Conservation (phyloP, 2,888 invertebrate genomes). For the Drosophila paucipuncta region DNA sequence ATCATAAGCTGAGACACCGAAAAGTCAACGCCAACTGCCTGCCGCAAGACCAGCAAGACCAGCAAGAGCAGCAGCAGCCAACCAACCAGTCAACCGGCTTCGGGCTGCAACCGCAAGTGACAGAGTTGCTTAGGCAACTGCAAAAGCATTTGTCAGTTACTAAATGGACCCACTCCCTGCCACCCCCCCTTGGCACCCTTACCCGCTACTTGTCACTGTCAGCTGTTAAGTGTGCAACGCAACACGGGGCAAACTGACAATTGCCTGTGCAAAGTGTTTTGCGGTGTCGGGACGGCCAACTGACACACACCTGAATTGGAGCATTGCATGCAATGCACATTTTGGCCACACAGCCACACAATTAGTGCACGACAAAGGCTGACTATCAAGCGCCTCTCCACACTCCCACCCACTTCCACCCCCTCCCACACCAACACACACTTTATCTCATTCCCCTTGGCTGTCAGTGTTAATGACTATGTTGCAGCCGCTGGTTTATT, state of each 20-base stretch:
- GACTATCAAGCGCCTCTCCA: background rate
- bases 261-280: slow-evolving; percentile 77
- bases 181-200: background rate
- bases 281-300: slow-evolving; percentile 73
- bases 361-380: slow-evolving; percentile 78
- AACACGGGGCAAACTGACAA: slow-evolving; percentile 64
- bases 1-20: slow-evolving; percentile 16
- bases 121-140: slow-evolving; percentile 72
- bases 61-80: slow-evolving; percentile 5
- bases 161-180: slow-evolving; percentile 45
- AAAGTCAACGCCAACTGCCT: slow-evolving; percentile 23
- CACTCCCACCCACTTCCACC: background rate
- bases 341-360: slow-evolving; percentile 70
- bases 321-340: slow-evolving; percentile 76
- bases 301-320: slow-evolving; percentile 81
- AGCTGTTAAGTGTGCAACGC: slow-evolving; percentile 32
- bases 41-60: background rate
- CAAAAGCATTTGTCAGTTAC: slow-evolving; percentile 54
- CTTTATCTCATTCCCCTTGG: background rate
- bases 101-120: slow-evolving; percentile 68
- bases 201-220: slow-evolving; percentile 28
- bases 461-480: slow-evolving; percentile 80
- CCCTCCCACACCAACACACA: rapidly evolving
- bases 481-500: slow-evolving; percentile 71
- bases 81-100: slow-evolving; percentile 13